Evolutionary conservation across 1,140 invertebrate genomes (phyloP).

Genomic region (Anastrepha obliqua): DNA sequence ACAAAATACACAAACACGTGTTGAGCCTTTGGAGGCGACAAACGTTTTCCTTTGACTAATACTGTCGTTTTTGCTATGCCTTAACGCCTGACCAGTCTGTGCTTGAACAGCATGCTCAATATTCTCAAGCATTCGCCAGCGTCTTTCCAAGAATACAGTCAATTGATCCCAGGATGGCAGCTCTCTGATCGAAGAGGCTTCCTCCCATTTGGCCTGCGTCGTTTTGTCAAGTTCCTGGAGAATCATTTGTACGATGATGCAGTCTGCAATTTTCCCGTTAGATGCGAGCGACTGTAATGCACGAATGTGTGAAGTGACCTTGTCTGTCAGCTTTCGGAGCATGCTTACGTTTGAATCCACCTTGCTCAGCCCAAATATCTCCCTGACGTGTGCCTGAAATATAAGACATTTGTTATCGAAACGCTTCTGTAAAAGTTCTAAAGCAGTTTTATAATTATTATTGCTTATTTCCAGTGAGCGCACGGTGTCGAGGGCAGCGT

Average conservation of each 20-base stretch:
- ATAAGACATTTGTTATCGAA: neutral
- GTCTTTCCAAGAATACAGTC: neutral
- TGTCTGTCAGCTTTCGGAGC: constrained; percentile 14
- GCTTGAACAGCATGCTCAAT: neutral
- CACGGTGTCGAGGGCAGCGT: neutral
- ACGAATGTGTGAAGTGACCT: neutral
- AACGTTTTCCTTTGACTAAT: neutral
- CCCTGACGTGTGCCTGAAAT: constrained; percentile 3
- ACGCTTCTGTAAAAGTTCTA: neutral
- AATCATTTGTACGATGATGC: neutral
- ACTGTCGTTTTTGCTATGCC: neutral
- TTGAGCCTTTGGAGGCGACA: neutral
- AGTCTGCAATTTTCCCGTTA: constrained; percentile 23
- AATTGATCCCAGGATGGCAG: constrained; percentile 3
- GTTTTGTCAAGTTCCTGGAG: neutral
- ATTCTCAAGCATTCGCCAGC: neutral
- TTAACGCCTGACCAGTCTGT: neutral
- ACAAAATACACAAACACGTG: neutral
- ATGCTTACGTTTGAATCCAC: neutral
- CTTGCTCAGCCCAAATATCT: neutral
- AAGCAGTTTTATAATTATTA: neutral
- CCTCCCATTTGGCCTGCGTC: neutral
- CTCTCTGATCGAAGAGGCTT: neutral
- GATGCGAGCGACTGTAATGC: neutral
- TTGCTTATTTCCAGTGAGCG: neutral